These are phyloP conservation scores for Anomalospiza imberbis DNA, from an alignment of 2,797 vertebrate species.

Conservation along the genomic window DNA sequence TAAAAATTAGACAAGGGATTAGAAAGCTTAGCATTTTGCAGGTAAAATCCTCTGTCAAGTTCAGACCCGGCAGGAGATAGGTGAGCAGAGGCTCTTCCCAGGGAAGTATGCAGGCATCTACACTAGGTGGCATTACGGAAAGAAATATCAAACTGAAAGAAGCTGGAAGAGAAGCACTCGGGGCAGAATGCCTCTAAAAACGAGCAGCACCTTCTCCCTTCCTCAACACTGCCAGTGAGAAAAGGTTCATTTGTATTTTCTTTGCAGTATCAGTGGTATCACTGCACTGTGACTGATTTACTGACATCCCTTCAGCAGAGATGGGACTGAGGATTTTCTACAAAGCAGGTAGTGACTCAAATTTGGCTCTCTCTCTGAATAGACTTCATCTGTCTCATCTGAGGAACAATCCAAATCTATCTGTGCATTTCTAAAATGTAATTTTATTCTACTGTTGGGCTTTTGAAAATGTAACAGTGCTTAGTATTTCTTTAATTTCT, in stretches of 20 bases:
- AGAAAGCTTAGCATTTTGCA: slow-evolving; percentile 48
- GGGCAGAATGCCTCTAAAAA: background rate
- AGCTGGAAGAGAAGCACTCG: background rate
- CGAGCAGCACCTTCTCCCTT: background rate
- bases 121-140: slow-evolving; percentile 65
- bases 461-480: background rate
- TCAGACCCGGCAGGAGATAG: slow-evolving; percentile 15
- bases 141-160: slow-evolving; percentile 10
- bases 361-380: background rate
- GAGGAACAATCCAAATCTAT: background rate
- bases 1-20: slow-evolving; percentile 41
- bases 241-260: background rate
- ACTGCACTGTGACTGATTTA: background rate
- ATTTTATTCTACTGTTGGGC: background rate
- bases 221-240: background rate
- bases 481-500: background rate
- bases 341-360: background rate
- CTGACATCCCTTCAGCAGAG: background rate
- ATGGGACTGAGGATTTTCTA: background rate
- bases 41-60: slow-evolving; percentile 43
- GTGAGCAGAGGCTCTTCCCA: slow-evolving; percentile 23
- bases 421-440: background rate
- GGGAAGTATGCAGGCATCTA: slow-evolving; percentile 34
- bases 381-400: background rate
- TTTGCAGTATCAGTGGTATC: background rate